phyloP scores from a whole-genome alignment of 2,113 vertebrate species.

The Colius striatus region DNA sequence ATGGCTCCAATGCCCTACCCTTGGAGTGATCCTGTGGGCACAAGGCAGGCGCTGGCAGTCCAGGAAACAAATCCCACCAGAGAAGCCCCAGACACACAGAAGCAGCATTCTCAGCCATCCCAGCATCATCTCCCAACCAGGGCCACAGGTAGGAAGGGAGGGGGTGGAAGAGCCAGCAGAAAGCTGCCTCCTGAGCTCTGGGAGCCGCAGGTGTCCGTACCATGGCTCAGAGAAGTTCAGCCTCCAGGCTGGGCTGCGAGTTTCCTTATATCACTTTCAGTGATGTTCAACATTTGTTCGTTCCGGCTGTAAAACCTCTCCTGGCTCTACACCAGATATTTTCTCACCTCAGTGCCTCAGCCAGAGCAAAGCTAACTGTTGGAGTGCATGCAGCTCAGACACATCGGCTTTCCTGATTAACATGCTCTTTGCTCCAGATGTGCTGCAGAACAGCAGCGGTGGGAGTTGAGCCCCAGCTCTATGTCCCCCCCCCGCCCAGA shows the following conservation, averaged over 20 bases:
- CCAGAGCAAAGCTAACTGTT: neutral
- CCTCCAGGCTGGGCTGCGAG: neutral
- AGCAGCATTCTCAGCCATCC: fast-evolving
- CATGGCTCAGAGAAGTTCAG: neutral
- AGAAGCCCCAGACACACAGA: neutral
- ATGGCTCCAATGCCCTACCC: fast-evolving
- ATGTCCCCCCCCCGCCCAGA: fast-evolving
- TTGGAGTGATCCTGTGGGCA: fast-evolving
- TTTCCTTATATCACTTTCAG: neutral
- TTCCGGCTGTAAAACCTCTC: conserved; percentile 47
- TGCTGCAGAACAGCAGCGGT: neutral
- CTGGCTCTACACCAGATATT: conserved; percentile 34
- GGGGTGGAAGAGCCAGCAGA: neutral
- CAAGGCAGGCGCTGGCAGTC: neutral
- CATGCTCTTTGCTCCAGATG: fast-evolving
- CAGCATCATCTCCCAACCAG: neutral
- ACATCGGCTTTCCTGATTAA: fast-evolving
- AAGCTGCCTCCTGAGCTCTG: neutral
- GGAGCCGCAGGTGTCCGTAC: neutral
- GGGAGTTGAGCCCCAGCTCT: neutral
- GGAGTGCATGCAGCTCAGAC: neutral
- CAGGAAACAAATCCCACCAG: neutral
- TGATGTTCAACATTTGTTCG: conserved; percentile 19
- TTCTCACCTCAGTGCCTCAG: conserved; percentile 23
- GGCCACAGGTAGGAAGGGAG: fast-evolving